Evolutionary conservation across 92 coral and sea anemone genomes (phyloP).

Genomic region (Ricordea florida): DNA sequence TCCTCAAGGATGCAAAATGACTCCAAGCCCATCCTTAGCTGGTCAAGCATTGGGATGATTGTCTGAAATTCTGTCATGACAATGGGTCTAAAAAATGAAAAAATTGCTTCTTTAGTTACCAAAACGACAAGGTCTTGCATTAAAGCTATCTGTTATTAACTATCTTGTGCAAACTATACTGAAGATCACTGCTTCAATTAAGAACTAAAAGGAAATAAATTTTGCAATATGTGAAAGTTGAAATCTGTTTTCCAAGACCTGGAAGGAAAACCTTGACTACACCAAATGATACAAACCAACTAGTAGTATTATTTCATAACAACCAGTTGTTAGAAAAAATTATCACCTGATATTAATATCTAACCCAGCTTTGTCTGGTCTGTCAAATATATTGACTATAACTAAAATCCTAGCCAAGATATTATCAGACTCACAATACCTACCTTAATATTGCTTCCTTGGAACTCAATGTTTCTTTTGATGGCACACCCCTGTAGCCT

Average conservation of each 20-base stretch:
- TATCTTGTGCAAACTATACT: not conserved
- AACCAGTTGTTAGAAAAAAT: not conserved
- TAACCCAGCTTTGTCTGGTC: not conserved
- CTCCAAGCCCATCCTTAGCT: conserved; percentile 51
- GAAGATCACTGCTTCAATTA: not conserved
- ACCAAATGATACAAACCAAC: not conserved
- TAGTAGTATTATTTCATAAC: not conserved
- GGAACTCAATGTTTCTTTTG: conserved; percentile 46
- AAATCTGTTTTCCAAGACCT: not conserved
- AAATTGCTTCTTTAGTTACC: not conserved
- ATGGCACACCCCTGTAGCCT: conserved; percentile 60
- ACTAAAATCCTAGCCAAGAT: not conserved
- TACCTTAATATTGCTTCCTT: conserved; percentile 51
- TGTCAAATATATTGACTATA: not conserved
- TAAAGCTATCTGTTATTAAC: not conserved
- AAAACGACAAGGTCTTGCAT: not conserved
- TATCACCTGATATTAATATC: not conserved
- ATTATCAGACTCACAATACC: not conserved
- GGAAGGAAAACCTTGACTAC: not conserved
- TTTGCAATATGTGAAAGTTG: conserved; percentile 2
- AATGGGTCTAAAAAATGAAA: conserved; percentile 44
- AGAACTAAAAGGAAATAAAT: not conserved
- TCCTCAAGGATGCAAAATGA: conserved; percentile 49
- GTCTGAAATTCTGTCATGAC: conserved; percentile 59
- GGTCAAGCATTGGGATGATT: conserved; percentile 67